phyloP scores from a whole-genome alignment of 2,113 vertebrate genomes.

The Ceyx melanurus region DNA sequence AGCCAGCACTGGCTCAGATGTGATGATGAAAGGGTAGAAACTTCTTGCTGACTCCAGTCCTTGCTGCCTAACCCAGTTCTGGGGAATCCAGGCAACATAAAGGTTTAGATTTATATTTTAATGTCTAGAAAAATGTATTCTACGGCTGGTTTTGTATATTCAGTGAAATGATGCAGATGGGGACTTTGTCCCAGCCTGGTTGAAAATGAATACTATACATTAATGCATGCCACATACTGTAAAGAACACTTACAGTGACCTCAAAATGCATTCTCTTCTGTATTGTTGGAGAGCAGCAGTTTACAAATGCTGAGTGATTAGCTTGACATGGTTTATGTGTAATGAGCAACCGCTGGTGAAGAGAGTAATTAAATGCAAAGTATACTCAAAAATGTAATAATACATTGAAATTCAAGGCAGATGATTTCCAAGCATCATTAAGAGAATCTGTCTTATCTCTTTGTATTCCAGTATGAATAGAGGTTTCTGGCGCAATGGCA shows the following conservation, averaged over 20 bases:
- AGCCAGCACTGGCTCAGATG: background rate
- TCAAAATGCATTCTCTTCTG: background rate
- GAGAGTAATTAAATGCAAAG: slow-evolving; percentile 62
- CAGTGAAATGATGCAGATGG: background rate
- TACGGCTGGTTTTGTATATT: background rate
- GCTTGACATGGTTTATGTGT: background rate
- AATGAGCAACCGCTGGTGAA: slow-evolving; percentile 40
- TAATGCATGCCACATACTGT: background rate
- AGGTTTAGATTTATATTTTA: background rate
- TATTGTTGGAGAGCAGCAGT: background rate
- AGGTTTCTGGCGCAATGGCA: slow-evolving; percentile 18
- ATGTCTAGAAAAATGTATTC: background rate
- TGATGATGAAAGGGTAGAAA: background rate
- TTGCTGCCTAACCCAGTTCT: background rate
- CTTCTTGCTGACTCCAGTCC: background rate
- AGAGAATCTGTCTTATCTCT: slow-evolving; percentile 16
- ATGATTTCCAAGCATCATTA: slow-evolving; percentile 38
- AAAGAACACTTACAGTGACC: background rate
- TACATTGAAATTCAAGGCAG: slow-evolving; percentile 60
- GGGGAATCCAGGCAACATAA: background rate
- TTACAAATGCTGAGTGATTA: slow-evolving; percentile 29
- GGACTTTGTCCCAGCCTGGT: background rate
- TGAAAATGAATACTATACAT: background rate
- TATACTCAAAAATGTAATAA: slow-evolving; percentile 37
- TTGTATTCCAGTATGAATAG: slow-evolving; percentile 56